Evolutionary conservation across 2,888 invertebrate species (phyloP), one percentile per base, ranked within the genome.

Genomic region (Nipponacmea schrenckii): DNA sequence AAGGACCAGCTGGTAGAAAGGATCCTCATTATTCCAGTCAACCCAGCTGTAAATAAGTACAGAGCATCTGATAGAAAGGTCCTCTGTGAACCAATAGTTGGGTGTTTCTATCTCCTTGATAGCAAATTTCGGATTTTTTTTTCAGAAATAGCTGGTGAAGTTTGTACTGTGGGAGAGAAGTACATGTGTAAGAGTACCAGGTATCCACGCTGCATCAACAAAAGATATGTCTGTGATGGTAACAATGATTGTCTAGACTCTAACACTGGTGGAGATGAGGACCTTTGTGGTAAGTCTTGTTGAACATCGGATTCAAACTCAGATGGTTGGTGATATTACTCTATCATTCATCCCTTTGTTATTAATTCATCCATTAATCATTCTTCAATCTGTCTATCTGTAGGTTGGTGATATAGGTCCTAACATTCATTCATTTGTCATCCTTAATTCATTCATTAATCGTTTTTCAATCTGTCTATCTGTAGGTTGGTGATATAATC

Each of bases 161-260:
- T 72, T 0, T 85, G 85, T 67, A 73, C 75, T 0, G 67, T 67
- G 10, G 79, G 77, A 0, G 75, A 77, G 8, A 70, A 76, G 24
- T 84, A 78, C 67, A 62, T 80, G 39, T 84, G 85, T 77, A 79
- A 74, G 27, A 71, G 50, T 2, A 74, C 63, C 12, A 5, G 39
- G 8, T 39, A 39, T 39, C 68, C 76, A 10, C 84, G 90, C 12
- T 90, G 90, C 79, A 86, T 90, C n/a, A 70, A 78, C 3, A 80
- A 80, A 17, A 74, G 84, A 48, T 88, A 83, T 74, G 79, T 90
- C n/a, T 90, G 90, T 80, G 90, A 90, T 73, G 87, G 86, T 0
- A 74, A 75, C 68, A 89, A 89, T 71, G 89, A 90, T 81, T 90
- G 90, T 74, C 85, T 82, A 73, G 88, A 88, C 74, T 87, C 87